phyloP scores from a whole-genome alignment of 2,888 invertebrate species.

The Tipula confusa region DNA sequence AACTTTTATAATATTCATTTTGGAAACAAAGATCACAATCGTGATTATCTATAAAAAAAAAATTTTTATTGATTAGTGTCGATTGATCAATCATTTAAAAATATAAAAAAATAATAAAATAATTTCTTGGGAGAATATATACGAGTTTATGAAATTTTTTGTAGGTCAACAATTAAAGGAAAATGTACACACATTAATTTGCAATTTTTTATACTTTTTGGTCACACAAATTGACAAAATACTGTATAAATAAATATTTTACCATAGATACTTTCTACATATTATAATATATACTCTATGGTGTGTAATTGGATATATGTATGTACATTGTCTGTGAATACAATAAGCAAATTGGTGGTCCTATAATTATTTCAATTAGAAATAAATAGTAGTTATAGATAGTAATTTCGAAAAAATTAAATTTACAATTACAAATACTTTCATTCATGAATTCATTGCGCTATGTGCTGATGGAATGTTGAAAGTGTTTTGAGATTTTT shows the following conservation, averaged over 20 bases:
- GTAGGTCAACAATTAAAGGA: not conserved
- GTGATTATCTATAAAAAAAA: not conserved
- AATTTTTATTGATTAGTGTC: not conserved
- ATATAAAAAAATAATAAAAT: too few relatives aligned
- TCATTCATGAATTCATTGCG: not conserved
- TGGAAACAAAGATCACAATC: constrained; percentile 28
- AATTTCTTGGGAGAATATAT: not conserved
- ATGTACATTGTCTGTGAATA: not conserved
- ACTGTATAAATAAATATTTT: not conserved
- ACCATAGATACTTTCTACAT: not conserved
- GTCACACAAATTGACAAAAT: not conserved
- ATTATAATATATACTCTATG: not conserved
- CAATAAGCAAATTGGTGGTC: not conserved
- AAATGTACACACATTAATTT: not conserved
- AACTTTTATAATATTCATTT: not conserved
- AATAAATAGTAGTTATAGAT: not conserved
- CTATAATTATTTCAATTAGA: constrained; percentile 9
- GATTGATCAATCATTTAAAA: constrained; percentile 25
- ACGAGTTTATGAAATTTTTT: not conserved
- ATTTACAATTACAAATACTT: not conserved
- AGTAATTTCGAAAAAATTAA: not conserved
- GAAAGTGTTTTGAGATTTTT: not conserved
- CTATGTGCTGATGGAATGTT: not conserved
- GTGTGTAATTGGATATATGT: too few relatives aligned
- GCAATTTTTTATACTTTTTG: not conserved